Evolutionary conservation across 2,797 vertebrate species (phyloP), one percentile per base, ranked within the genome.

Genomic region (Pampus argenteus): DNA sequence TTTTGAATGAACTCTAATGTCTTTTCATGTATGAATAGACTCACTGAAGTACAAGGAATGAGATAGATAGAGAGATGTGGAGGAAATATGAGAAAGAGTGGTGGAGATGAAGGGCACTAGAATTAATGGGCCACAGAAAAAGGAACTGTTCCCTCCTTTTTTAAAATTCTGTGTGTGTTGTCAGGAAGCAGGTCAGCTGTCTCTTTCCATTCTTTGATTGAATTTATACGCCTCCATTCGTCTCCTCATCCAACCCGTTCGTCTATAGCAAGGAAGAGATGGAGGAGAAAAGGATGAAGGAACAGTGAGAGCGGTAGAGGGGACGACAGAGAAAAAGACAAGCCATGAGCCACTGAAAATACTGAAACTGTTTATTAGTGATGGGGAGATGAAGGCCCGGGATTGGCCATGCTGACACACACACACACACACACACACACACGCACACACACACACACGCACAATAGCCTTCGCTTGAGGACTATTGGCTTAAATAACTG

Each of bases 131-230:
- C 48, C 38, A 11, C 3, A 23, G 5, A 42, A 25, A 34, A 51
- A 38, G 18, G 58, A 54, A 20, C 13, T 4, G 14, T 14, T 13
- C 8, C 1, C 17, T 55, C 22, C 15, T 55, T n/a, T 20, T 56
- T 26, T 38, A 31, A 40, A 23, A 60, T 2, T 42, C 49, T 61
- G 48, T 61, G 17, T 48, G 45, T 3, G 3, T n/a, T 25, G 44
- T 69, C 15, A 66, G 31, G 57, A 71, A 68, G 10, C 58, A 65
- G 72, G 76, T 83, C 81, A 76, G 64, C 68, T 31, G 59, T 36
- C 76, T 68, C 64, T 23, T 61, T 45, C 13, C 23, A 2, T 60
- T 60, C 67, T 6, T 68, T 5, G 0, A 26, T 23, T 45, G 14
- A n/a, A 34, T 34, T 23, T 15, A 9, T 55, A 20, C 25, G 18